These are phyloP conservation scores for Falco berigora DNA, from an alignment of 2,797 vertebrate genomes.

Conservation along the genomic window DNA sequence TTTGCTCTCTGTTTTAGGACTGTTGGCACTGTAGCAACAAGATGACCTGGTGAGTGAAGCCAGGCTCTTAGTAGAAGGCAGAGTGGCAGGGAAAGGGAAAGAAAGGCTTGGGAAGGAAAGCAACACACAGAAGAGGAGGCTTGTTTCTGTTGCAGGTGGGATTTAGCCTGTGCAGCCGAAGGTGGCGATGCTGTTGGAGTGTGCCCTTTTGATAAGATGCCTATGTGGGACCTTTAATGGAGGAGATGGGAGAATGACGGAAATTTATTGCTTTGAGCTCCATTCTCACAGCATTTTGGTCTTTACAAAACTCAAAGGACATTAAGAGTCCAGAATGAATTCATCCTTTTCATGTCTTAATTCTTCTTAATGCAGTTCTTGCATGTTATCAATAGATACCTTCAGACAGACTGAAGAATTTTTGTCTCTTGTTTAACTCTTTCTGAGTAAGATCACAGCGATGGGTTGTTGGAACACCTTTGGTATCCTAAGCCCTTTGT, in stretches of 20 bases:
- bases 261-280: neutral
- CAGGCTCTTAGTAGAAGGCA: neutral
- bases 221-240: neutral
- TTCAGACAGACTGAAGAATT: neutral
- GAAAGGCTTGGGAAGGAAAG: neutral
- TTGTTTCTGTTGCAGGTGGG: neutral
- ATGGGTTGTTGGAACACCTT: neutral
- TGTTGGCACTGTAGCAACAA: neutral
- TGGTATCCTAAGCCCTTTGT: neutral
- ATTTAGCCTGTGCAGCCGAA: neutral
- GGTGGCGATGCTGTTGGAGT: accelerated
- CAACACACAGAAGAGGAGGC: accelerated
- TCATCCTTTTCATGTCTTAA: neutral
- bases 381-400: neutral
- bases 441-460: neutral
- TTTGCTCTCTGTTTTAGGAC: neutral
- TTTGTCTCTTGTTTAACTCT: neutral
- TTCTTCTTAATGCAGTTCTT: neutral
- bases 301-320: neutral
- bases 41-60: no score
- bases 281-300: neutral
- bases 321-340: neutral
- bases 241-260: neutral
- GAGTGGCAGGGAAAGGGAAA: neutral
- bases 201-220: neutral